A percentile compares a stretch with the other conserved stretches of the same genome.
phyloP scores from a whole-genome alignment of 2,888 invertebrate genomes.

The Adela reaumurella region DNA sequence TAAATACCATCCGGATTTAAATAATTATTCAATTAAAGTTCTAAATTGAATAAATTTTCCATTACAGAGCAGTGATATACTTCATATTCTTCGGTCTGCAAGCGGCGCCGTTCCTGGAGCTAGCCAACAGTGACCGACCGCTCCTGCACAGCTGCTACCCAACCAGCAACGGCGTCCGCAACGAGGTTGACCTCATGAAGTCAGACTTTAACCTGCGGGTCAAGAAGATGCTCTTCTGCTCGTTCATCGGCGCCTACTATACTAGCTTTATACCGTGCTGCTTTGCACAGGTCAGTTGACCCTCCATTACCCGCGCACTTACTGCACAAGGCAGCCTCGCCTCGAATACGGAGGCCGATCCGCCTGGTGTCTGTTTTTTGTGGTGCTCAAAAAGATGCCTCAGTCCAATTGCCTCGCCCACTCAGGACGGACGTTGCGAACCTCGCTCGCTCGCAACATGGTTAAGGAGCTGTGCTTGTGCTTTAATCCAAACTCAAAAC shows the following conservation, averaged over 20 bases:
- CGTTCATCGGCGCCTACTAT: constrained; percentile 83
- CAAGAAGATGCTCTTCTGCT: constrained; percentile 83
- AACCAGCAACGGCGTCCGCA: constrained; percentile 67
- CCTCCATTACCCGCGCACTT: too few relatives aligned
- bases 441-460: too few relatives aligned
- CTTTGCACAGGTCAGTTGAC: constrained; percentile 71
- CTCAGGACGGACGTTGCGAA: too few relatives aligned
- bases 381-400: too few relatives aligned
- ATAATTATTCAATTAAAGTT: background rate
- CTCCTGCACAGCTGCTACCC: constrained; percentile 76
- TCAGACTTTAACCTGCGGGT: constrained; percentile 86
- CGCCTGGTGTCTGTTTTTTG: too few relatives aligned
- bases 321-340: too few relatives aligned
- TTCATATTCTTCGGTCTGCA: constrained; percentile 78
- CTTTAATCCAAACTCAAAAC: too few relatives aligned
- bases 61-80: constrained; percentile 68
- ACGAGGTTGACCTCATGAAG: constrained; percentile 81
- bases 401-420: too few relatives aligned
- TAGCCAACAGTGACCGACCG: constrained; percentile 47
- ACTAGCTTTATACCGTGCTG: constrained; percentile 86
- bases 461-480: too few relatives aligned
- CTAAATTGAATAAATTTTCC: too few relatives aligned
- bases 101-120: constrained; percentile 73
- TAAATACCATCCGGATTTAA: too few relatives aligned
- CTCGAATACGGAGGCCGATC: too few relatives aligned